These are phyloP conservation scores for rat (Rattus norvegicus) DNA, from an alignment of 2,113 vertebrate species.

Conservation along the genomic window GRCr8 NC_086019.1:21505501-21506000, in stretches of 20 bases:
- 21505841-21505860: constrained; percentile 68
- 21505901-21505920: constrained; percentile 23
- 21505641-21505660: not conserved
- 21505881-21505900: constrained; percentile 58
- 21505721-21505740: constrained; percentile 24
- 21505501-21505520: not conserved
- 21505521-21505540: no score
- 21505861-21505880: constrained; percentile 54
- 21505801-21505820: constrained; percentile 6
- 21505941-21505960: constrained; percentile 72
- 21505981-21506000: constrained; percentile 75
- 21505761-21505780: constrained; percentile 18
- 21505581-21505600: not conserved
- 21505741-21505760: not conserved
- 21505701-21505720: not conserved
- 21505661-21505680: not conserved
- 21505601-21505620: not conserved
- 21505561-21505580: not conserved
- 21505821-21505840: constrained; percentile 59
- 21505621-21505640: not conserved
- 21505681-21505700: not conserved
- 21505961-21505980: constrained; percentile 68
- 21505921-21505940: constrained; percentile 57
- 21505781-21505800: constrained; percentile 64
- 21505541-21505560: not conserved